phyloP scores from a whole-genome alignment of 2,113 vertebrate species.

The Furnarius figulus region DNA sequence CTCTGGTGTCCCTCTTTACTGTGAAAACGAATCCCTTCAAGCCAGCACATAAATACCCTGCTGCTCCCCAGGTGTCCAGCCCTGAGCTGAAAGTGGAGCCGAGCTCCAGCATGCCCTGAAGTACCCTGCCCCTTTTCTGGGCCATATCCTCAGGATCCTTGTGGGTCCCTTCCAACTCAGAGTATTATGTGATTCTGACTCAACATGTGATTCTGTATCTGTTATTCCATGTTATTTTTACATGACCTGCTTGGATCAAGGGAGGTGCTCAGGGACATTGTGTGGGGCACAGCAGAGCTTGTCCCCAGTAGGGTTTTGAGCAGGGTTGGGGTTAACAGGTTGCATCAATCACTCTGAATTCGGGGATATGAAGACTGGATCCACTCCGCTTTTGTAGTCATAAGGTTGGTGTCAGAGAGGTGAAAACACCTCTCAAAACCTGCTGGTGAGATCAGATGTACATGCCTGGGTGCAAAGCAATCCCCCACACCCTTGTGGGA shows the following conservation, averaged over 20 bases:
- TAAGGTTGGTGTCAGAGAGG: background rate
- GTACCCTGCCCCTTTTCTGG: background rate
- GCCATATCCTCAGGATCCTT: background rate
- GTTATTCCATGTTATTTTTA: background rate
- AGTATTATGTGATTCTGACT: background rate
- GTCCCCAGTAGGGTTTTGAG: background rate
- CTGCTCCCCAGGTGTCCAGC: background rate
- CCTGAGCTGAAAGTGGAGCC: background rate
- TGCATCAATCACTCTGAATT: background rate
- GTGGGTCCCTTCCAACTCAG: background rate
- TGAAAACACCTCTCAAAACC: background rate
- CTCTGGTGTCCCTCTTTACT: background rate
- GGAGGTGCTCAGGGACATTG: accelerated
- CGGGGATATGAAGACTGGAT: background rate
- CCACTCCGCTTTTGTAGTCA: background rate
- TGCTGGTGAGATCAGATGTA: background rate
- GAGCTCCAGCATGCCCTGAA: background rate
- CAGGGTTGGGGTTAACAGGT: background rate
- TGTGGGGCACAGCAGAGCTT: background rate
- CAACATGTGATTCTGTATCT: background rate
- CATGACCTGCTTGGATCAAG: background rate
- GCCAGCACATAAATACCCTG: background rate
- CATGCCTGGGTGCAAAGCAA: accelerated
- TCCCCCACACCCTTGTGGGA: background rate
- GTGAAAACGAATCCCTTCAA: background rate